These are phyloP conservation scores for Notodonta dromedarius DNA, from an alignment of 2,888 invertebrate species.

Conservation along the genomic window DNA sequence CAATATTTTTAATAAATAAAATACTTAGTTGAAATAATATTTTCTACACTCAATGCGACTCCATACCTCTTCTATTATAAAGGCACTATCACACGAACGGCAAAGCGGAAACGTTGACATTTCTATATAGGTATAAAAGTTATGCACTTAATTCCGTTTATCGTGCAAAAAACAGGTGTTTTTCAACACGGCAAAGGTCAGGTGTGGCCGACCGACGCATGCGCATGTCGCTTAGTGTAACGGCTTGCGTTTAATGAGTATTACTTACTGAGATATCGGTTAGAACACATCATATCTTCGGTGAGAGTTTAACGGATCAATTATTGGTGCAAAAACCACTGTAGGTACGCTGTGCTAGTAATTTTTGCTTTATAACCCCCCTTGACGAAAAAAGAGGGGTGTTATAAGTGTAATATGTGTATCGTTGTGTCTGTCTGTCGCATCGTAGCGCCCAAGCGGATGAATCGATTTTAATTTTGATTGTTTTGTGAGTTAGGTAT, in stretches of 20 bases:
- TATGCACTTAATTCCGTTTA: slow-evolving; percentile 68
- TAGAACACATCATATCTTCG: background rate
- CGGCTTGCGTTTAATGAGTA: slow-evolving; percentile 26
- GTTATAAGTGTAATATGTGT: no score
- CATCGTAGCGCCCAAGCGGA: no score
- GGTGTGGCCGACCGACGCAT: slow-evolving; percentile 52
- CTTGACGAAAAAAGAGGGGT: no score
- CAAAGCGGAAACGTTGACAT: slow-evolving; percentile 79
- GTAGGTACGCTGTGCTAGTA: no score
- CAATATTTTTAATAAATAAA: background rate
- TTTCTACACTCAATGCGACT: slow-evolving; percentile 10
- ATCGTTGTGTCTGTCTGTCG: no score
- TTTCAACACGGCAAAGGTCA: slow-evolving; percentile 65
- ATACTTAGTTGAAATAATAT: no score
- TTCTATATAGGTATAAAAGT: slow-evolving; percentile 64
- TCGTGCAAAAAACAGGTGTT: slow-evolving; percentile 71
- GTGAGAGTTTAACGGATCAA: no score
- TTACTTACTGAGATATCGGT: background rate
- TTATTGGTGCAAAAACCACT: no score
- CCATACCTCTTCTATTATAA: slow-evolving; percentile 39
- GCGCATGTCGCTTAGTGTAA: slow-evolving; percentile 32
- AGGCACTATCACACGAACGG: slow-evolving; percentile 46
- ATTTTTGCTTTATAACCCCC: no score
- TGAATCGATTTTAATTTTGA: no score
- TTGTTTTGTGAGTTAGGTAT: no score